phyloP scores from a whole-genome alignment of 2,888 invertebrate species.

The Dasysyrphus tricinctus region DNA sequence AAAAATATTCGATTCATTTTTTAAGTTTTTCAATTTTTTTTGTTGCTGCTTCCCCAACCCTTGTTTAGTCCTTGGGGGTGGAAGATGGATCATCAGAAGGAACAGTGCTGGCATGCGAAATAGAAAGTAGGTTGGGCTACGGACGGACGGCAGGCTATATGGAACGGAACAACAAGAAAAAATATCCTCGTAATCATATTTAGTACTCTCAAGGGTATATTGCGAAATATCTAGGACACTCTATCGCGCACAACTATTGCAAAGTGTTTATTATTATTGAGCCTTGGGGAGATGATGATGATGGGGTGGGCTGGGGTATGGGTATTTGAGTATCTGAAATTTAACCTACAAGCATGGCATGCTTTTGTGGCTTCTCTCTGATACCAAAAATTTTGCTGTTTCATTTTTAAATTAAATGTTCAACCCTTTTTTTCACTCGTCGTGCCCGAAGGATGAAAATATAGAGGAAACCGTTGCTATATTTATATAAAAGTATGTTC shows the following conservation, averaged over 20 bases:
- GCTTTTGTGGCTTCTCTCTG: slow-evolving; percentile 63
- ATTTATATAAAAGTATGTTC: background rate
- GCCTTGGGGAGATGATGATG: slow-evolving; percentile 51
- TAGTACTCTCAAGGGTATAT: slow-evolving; percentile 66
- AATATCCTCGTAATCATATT: slow-evolving; percentile 70
- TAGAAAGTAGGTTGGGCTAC: slow-evolving; percentile 55
- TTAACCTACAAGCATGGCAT: slow-evolving; percentile 33
- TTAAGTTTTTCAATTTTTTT: slow-evolving; percentile 46
- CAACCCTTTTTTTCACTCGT: slow-evolving; percentile 46
- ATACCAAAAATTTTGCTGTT: slow-evolving; percentile 62
- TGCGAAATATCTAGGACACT: slow-evolving; percentile 72
- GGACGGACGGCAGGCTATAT: slow-evolving; percentile 16
- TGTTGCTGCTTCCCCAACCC: background rate
- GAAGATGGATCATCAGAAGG: slow-evolving; percentile 55
- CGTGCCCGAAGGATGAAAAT: slow-evolving; percentile 39
- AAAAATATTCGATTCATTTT: slow-evolving; percentile 71
- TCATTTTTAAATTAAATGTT: slow-evolving; percentile 71
- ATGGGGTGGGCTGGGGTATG: slow-evolving; percentile 7
- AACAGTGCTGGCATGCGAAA: slow-evolving; percentile 39
- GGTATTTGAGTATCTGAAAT: slow-evolving; percentile 13
- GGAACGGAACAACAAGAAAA: slow-evolving; percentile 45
- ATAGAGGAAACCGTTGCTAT: slow-evolving; percentile 10
- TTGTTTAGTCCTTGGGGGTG: slow-evolving; percentile 39
- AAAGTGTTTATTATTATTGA: slow-evolving; percentile 74
- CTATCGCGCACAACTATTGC: slow-evolving; percentile 70